phyloP scores from a whole-genome alignment of 2,888 invertebrate genomes.

The Adela reaumurella region DNA sequence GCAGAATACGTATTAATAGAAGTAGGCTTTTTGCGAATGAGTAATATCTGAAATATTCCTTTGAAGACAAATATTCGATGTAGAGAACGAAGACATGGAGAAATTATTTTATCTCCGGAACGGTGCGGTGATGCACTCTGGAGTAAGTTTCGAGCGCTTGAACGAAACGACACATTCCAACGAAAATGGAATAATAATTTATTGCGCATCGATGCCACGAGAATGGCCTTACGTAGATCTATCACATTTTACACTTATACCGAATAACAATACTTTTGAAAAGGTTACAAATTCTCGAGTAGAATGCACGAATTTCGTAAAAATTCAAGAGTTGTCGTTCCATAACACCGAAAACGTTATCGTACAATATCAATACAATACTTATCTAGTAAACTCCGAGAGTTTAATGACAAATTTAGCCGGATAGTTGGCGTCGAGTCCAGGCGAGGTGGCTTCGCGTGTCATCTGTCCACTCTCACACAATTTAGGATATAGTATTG shows the following conservation, averaged over 20 bases:
- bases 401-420: too few species aligned
- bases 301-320: neutral
- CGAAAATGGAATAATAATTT: neutral
- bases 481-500: neutral
- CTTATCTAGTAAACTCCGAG: too few species aligned
- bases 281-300: neutral
- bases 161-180: neutral
- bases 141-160: neutral
- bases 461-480: too few species aligned
- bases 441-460: too few species aligned
- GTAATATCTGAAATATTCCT: too few species aligned
- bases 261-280: neutral
- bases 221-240: neutral
- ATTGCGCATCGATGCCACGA: neutral
- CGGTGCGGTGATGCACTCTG: too few species aligned
- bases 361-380: neutral
- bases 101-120: too few species aligned
- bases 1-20: too few species aligned
- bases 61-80: too few species aligned
- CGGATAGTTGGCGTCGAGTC: too few species aligned
- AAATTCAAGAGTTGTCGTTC: neutral
- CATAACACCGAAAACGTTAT: neutral
- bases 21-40: too few species aligned
- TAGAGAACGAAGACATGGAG: too few species aligned
- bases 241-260: neutral